Evolutionary conservation across 1,140 invertebrate species (phyloP).

Genomic region (Bilobella aurantiaca): DNA sequence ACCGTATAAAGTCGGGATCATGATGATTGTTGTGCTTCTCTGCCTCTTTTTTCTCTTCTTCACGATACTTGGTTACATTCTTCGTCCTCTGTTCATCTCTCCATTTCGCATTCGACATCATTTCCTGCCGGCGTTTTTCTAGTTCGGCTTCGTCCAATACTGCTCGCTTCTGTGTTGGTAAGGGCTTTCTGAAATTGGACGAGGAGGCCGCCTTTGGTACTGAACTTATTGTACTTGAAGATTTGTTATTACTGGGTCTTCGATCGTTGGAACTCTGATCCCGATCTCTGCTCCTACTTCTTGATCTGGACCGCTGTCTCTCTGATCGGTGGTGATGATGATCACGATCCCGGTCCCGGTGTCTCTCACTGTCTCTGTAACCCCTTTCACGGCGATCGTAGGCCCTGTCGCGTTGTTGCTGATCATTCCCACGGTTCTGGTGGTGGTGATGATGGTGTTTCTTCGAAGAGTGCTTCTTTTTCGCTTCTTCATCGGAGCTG

Average conservation of each 20-base stretch:
- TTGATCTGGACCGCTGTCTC: constrained; percentile 1
- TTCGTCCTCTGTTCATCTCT: constrained; percentile 55
- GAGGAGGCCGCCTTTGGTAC: too few species aligned
- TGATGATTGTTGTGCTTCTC: constrained; percentile 41
- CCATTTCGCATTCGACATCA: constrained; percentile 67
- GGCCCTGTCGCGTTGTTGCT: not conserved
- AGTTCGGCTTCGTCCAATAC: constrained; percentile 57
- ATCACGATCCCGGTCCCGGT: not conserved
- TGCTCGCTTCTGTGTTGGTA: constrained; percentile 29
- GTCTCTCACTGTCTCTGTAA: not conserved
- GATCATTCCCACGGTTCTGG: not conserved
- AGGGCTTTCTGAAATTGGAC: not conserved
- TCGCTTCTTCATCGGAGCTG: not conserved
- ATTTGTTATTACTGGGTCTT: not conserved
- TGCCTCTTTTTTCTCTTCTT: constrained; percentile 52
- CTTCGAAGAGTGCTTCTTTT: not conserved
- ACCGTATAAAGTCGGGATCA: constrained; percentile 49
- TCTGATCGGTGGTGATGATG: not conserved
- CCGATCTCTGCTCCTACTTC: constrained; percentile 4
- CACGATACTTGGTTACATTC: constrained; percentile 53
- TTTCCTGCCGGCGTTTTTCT: constrained; percentile 59
- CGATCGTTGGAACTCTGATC: constrained; percentile 15
- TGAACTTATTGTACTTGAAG: too few species aligned
- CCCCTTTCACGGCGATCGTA: not conserved
- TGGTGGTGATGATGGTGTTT: not conserved